A percentile compares a stretch with the other conserved stretches of the same genome.
Conservation (phyloP, 1,140 invertebrate genomes). For the Nasonia giraulti region DNA sequence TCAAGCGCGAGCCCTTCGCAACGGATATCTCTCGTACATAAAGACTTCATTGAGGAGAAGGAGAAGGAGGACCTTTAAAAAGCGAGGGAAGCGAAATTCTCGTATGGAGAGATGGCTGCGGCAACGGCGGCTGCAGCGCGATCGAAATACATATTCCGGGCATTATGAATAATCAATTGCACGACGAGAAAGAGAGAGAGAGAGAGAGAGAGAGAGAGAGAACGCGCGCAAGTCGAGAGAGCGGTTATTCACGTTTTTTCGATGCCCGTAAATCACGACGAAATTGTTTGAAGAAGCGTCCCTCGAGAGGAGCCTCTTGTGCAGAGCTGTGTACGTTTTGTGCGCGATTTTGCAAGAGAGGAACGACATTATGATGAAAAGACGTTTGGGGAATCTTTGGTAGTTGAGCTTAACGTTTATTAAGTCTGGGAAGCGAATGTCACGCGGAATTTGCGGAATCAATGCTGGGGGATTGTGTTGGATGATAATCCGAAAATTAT, state of each 20-base stretch:
- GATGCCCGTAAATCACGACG: slow-evolving; percentile 37
- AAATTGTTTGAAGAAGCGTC: slow-evolving; percentile 36
- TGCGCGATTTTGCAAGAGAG: not conserved
- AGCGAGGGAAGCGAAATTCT: slow-evolving; percentile 9
- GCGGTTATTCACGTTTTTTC: slow-evolving; percentile 26
- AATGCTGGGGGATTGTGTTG: not conserved
- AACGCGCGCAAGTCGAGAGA: no score
- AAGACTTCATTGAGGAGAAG: slow-evolving; percentile 50
- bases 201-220: no score
- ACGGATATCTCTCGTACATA: slow-evolving; percentile 22
- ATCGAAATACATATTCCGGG: slow-evolving; percentile 45
- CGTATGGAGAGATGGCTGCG: not conserved
- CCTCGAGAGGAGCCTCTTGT: not conserved
- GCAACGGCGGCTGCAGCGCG: not conserved
- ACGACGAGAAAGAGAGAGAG: slow-evolving; percentile 16
- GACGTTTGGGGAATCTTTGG: not conserved
- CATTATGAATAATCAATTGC: slow-evolving; percentile 51
- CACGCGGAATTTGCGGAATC: not conserved
- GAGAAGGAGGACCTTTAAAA: not conserved
- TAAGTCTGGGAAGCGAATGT: not conserved
- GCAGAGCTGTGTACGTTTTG: not conserved
- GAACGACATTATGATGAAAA: not conserved
- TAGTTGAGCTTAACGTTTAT: not conserved
- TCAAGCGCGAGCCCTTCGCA: slow-evolving; percentile 26
- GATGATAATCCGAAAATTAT: not conserved